A percentile compares a stretch with the other conserved stretches of the same genome.
Evolutionary conservation across 2,888 invertebrate genomes (phyloP).

Genomic region (Gymnoscelis rufifasciata): DNA sequence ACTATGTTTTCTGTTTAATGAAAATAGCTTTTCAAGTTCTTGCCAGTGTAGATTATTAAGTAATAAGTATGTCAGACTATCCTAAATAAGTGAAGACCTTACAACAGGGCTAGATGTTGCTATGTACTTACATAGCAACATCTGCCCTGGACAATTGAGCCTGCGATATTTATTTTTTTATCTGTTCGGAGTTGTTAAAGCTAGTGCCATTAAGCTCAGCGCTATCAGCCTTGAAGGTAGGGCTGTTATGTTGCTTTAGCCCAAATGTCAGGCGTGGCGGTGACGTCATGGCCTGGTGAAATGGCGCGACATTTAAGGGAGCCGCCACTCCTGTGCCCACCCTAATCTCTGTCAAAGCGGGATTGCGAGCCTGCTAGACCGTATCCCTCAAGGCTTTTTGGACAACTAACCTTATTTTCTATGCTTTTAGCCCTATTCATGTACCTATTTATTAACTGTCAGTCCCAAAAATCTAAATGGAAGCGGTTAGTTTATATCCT

Average conservation of each 20-base stretch:
- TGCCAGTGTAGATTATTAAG: no score
- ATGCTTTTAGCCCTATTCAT: no score
- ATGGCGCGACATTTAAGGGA: constrained; percentile 74
- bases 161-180: no score
- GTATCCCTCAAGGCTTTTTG: constrained; percentile 49
- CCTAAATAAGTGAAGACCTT: no score
- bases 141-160: no score
- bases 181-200: constrained; percentile 24
- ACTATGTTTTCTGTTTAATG: no score
- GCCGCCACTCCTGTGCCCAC: constrained; percentile 67
- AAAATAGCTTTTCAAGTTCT: no score
- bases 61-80: no score
- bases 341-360: constrained; percentile 67
- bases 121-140: no score
- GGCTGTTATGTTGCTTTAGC: constrained; percentile 69
- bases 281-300: constrained; percentile 67
- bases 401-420: constrained; percentile 44
- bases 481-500: no score
- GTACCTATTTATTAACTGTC: constrained; percentile 20
- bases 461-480: neutral
- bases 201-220: constrained; percentile 58
- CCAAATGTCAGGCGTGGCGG: constrained; percentile 74
- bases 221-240: constrained; percentile 70
- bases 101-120: no score
- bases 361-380: constrained; percentile 62